Evolutionary conservation across 2,888 invertebrate genomes (phyloP).

Genomic region (Rhagium mordax): DNA sequence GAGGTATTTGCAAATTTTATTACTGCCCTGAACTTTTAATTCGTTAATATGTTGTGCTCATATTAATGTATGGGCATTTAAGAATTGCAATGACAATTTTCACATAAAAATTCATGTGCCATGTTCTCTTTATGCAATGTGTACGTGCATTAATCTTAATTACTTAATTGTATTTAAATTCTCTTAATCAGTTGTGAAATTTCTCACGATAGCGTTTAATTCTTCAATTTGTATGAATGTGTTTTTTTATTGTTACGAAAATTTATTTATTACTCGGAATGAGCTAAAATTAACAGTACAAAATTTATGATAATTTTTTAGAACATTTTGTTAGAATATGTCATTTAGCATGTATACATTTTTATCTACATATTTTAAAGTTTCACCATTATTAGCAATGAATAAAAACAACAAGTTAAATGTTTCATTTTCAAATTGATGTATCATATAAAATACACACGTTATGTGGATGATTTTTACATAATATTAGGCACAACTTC

Average conservation of each 20-base stretch:
- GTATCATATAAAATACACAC: no score
- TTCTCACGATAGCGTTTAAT: conserved; percentile 19
- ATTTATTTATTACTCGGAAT: no score
- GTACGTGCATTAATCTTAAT: conserved; percentile 22
- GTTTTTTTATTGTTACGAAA: conserved; percentile 3
- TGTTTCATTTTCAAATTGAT: no score
- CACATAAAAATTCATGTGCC: conserved; percentile 6
- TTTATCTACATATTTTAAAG: no score
- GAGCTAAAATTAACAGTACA: no score
- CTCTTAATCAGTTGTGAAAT: conserved; percentile 21
- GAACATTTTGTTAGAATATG: not conserved
- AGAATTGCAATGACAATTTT: conserved; percentile 2
- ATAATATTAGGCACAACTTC: no score
- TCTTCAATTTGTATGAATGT: not conserved
- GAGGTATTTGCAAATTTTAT: conserved; percentile 1
- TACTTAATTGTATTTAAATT: conserved; percentile 17
- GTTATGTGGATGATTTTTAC: no score
- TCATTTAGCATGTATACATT: no score
- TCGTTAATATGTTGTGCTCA: not conserved
- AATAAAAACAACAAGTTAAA: no score
- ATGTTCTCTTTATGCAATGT: not conserved
- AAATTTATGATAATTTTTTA: no score
- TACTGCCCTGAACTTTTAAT: conserved; percentile 1
- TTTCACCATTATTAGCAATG: no score
- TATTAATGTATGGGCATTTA: conserved; percentile 1